phyloP scores from a whole-genome alignment of 2,888 invertebrate genomes.

The Drosophila macrospina region DNA sequence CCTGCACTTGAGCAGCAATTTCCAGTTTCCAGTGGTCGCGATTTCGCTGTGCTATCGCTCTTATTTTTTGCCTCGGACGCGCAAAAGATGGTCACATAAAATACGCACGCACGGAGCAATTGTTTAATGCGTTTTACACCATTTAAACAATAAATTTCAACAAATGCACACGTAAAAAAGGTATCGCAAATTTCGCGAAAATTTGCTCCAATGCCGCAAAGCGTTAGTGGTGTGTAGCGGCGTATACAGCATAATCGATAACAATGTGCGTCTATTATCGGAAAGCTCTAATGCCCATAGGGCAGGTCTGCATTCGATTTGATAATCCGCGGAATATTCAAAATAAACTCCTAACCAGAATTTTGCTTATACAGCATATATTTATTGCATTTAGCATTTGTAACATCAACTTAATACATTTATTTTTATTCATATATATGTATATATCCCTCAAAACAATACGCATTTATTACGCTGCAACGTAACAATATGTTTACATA shows the following conservation, averaged over 20 bases:
- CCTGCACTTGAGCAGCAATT: slow-evolving; percentile 63
- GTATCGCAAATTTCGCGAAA: slow-evolving; percentile 58
- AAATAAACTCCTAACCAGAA: background rate
- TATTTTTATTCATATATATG: slow-evolving; percentile 58
- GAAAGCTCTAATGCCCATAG: background rate
- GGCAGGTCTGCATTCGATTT: slow-evolving; percentile 30
- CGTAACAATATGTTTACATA: slow-evolving; percentile 77
- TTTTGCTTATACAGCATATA: slow-evolving; percentile 42
- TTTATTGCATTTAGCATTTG: slow-evolving; percentile 68
- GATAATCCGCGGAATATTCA: slow-evolving; percentile 1
- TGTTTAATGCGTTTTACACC: slow-evolving; percentile 50
- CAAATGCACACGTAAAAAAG: slow-evolving; percentile 54
- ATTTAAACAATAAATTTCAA: slow-evolving; percentile 49
- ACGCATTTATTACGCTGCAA: slow-evolving; percentile 69
- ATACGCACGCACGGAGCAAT: slow-evolving; percentile 46
- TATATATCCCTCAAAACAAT: slow-evolving; percentile 77
- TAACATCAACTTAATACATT: slow-evolving; percentile 79
- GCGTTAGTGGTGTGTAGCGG: slow-evolving; percentile 72
- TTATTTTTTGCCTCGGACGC: slow-evolving; percentile 8
- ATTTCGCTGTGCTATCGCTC: slow-evolving; percentile 23
- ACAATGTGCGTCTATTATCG: slow-evolving; percentile 52
- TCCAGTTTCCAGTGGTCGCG: slow-evolving; percentile 22
- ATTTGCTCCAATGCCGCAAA: slow-evolving; percentile 66
- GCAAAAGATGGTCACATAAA: slow-evolving; percentile 31
- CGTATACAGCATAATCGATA: slow-evolving; percentile 62